Percentiles rank a stretch among this genome's conserved stretches.
Conservation (phyloP, 2,888 invertebrate species). For the Ectemnius continuus region DNA sequence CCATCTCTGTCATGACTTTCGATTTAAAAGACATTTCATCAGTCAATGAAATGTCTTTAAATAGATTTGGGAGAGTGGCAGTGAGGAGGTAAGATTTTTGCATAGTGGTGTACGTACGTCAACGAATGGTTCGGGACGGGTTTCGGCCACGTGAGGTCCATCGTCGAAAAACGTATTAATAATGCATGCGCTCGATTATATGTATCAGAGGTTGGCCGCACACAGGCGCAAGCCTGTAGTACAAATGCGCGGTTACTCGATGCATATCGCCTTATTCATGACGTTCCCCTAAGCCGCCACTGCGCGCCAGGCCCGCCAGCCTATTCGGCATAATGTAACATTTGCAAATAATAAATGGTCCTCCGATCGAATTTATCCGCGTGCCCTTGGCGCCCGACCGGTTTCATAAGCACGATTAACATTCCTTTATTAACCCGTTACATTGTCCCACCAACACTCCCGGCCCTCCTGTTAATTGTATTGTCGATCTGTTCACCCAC, state of each 20-base stretch:
- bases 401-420: conserved; percentile 48
- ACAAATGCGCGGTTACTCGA: conserved; percentile 40
- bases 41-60: too few species aligned
- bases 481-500: conserved; percentile 21
- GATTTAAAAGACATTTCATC: too few species aligned
- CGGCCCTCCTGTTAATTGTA: conserved; percentile 31
- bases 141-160: conserved; percentile 29
- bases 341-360: conserved; percentile 49
- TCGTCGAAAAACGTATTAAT: conserved; percentile 54
- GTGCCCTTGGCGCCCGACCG: conserved; percentile 23
- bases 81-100: background rate
- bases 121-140: conserved; percentile 13
- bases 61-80: too few species aligned
- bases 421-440: conserved; percentile 47
- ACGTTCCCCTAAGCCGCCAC: conserved; percentile 42
- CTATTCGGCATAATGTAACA: conserved; percentile 41
- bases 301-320: conserved; percentile 39
- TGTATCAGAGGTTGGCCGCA: conserved; percentile 39
- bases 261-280: conserved; percentile 56
- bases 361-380: background rate
- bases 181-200: conserved; percentile 48
- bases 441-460: conserved; percentile 34
- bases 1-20: too few species aligned
- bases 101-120: background rate
- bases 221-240: conserved; percentile 35